Base-by-base conservation (phyloP, 2,797 vertebrate genomes). In the Garrulus glandarius region DNA sequence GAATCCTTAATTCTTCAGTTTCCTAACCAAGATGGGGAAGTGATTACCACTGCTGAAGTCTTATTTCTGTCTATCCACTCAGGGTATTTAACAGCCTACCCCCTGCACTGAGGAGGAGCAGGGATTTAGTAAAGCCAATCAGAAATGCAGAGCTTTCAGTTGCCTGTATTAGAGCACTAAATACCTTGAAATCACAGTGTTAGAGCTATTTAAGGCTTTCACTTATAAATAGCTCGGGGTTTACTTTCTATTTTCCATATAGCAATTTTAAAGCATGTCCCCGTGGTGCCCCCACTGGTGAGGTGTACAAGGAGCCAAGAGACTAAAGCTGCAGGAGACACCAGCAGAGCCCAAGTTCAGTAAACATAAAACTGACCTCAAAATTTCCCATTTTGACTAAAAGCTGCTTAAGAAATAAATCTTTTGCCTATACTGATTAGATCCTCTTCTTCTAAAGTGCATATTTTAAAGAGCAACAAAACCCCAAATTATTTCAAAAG, bases 31-130 rank as follows among this genome's bases (percentile, higher is more conserved):
- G 59, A 76, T 27, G 8, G 55, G 26, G n/a, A 84, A 68, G 69
- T 3, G 46, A 94, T 93, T 92, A 95, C 19, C 27, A 20, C 32
- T 37, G 36, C 61, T 76, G n/a, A 85, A 76, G 76, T 53, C 56
- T 89, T 81, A 92, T 76, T 95, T 79, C 60, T 46, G 59, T 87
- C 95, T 49, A 87, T 82, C 87, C 74, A 71, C 92, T 89, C 79
- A 86, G 50, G 30, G 44, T 80, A 93, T 72, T 95, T 93, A 96
- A 47, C 41, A 43, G 43, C 32, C 44, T 32, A 50, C 13, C 11
- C 23, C 14, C 27, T 19, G 30, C 47, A 43, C 41, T 53, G 44
- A 89, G 63, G 32, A 53, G 71, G 23, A 83, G 29, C 52, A 64
- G 59, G 52, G 92, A 94, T 92, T 96, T 89, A 91, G 43, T 57